phyloP scores from a whole-genome alignment of 2,888 invertebrate species.

The Lycia hirtaria region DNA sequence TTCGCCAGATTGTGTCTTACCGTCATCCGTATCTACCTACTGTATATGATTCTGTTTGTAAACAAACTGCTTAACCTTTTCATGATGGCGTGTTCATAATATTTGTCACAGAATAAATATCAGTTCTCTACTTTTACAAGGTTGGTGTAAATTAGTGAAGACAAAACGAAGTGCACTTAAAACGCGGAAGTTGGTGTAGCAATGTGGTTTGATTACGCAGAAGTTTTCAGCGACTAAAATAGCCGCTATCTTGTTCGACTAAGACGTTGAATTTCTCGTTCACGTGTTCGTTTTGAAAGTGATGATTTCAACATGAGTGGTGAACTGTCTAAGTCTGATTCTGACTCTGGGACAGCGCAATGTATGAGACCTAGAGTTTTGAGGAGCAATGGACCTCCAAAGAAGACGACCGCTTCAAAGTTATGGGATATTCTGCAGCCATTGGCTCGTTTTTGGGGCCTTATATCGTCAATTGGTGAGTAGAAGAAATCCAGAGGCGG shows the following conservation, averaged over 20 bases:
- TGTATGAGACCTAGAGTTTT: conserved; percentile 52
- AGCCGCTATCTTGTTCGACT: neutral
- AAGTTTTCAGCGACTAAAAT: conserved; percentile 8
- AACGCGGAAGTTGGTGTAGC: conserved; percentile 10
- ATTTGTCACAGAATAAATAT: neutral
- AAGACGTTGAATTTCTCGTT: neutral
- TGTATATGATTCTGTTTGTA: conserved; percentile 52
- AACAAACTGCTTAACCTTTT: conserved; percentile 42
- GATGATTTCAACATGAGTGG: conserved; percentile 50
- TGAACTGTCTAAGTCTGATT: conserved; percentile 58
- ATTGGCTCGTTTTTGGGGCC: conserved; percentile 76
- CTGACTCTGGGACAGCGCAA: conserved; percentile 51
- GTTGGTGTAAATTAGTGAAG: conserved; percentile 5
- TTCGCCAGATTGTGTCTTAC: conserved; percentile 62
- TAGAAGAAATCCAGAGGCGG: no score
- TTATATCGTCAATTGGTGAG: conserved; percentile 76
- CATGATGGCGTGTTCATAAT: conserved; percentile 1
- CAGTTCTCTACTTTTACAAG: neutral
- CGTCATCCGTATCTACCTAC: conserved; percentile 39
- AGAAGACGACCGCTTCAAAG: conserved; percentile 67
- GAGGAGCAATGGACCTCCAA: conserved; percentile 53
- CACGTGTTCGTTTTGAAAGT: conserved; percentile 1
- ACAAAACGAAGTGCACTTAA: conserved; percentile 4
- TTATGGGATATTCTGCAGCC: conserved; percentile 79
- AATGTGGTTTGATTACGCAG: neutral